phyloP scores from a whole-genome alignment of 2,888 invertebrate genomes.

The Erebia aethiops region DNA sequence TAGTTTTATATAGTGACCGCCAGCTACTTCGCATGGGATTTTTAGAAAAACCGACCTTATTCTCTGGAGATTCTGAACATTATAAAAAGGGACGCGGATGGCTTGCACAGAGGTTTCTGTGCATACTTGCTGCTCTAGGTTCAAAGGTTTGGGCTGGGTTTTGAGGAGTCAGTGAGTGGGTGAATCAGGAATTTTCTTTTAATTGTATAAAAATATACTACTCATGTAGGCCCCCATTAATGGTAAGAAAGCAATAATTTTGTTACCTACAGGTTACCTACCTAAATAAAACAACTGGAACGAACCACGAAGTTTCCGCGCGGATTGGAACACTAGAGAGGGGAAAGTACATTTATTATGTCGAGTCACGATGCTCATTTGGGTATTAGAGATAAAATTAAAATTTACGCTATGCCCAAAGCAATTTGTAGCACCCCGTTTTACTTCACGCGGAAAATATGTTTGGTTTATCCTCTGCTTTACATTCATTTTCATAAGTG shows the following conservation, averaged over 20 bases:
- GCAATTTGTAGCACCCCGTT: slow-evolving; percentile 82
- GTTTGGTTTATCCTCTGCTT: slow-evolving; percentile 79
- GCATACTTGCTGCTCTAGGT: too few relatives aligned
- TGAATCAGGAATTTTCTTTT: too few relatives aligned
- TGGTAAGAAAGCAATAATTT: background rate
- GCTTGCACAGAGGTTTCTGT: too few relatives aligned
- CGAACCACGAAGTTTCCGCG: slow-evolving; percentile 50
- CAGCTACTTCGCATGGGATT: too few relatives aligned
- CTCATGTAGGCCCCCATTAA: too few relatives aligned
- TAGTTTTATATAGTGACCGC: too few relatives aligned
- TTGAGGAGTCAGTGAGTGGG: too few relatives aligned
- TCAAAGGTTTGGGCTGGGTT: too few relatives aligned
- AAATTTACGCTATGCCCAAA: slow-evolving; percentile 83
- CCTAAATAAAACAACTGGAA: slow-evolving; percentile 34
- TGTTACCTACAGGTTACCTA: background rate
- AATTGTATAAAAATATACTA: too few relatives aligned
- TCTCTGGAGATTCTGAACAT: too few relatives aligned
- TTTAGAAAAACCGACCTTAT: too few relatives aligned
- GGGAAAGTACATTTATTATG: slow-evolving; percentile 81
- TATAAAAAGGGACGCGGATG: too few relatives aligned
- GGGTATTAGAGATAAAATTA: slow-evolving; percentile 83
- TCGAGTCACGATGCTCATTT: slow-evolving; percentile 82
- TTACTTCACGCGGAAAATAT: slow-evolving; percentile 80
- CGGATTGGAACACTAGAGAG: slow-evolving; percentile 59
- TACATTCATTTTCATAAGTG: slow-evolving; percentile 81